Conservation (phyloP, 2,888 invertebrate genomes). For the Branchellion lobata region DNA sequence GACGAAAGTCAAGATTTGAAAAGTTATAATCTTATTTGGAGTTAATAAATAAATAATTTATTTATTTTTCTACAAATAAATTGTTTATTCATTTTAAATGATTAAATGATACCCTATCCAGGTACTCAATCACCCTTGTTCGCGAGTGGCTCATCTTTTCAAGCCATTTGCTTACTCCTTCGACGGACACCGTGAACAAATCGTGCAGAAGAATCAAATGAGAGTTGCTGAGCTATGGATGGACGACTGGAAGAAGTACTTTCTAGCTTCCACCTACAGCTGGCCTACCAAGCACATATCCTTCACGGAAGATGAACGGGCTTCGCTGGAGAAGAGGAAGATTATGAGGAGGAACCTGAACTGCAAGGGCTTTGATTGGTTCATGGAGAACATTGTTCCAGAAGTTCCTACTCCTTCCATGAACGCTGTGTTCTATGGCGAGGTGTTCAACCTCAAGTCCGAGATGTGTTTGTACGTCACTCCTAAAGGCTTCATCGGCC, state of each 20-base stretch:
- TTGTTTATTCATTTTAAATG: no score
- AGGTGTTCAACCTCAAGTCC: slow-evolving; percentile 52
- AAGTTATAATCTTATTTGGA: no score
- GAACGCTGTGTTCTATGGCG: slow-evolving; percentile 52
- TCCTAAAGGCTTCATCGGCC: slow-evolving; percentile 51
- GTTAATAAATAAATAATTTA: no score
- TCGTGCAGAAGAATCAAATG: slow-evolving; percentile 54
- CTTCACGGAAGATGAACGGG: slow-evolving; percentile 49
- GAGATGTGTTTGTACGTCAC: slow-evolving; percentile 51
- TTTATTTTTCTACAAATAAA: no score
- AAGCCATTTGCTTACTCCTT: slow-evolving; percentile 54
- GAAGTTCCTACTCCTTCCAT: slow-evolving; percentile 65
- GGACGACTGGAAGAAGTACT: slow-evolving; percentile 53
- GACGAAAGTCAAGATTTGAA: no score
- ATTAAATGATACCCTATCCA: slow-evolving; percentile 14
- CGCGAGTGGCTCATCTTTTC: slow-evolving; percentile 54
- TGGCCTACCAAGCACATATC: slow-evolving; percentile 51
- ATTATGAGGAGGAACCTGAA: slow-evolving; percentile 74
- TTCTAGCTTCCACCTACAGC: slow-evolving; percentile 52
- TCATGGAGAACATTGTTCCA: slow-evolving; percentile 67
- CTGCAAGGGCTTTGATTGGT: slow-evolving; percentile 49
- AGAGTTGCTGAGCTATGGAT: slow-evolving; percentile 54
- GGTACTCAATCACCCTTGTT: slow-evolving; percentile 54
- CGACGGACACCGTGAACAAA: slow-evolving; percentile 54
- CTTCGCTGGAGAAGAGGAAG: slow-evolving; percentile 64